phyloP scores from a whole-genome alignment of 1,140 invertebrate genomes.

The Drosophila melanogaster region Release_6_plus_ISO1_MT NT_033779.5:11068001-11068500 shows the following conservation, averaged over 20 bases:
- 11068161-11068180: too few species aligned
- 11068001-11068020: conserved; percentile 57
- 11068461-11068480: conserved; percentile 80
- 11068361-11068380: conserved; percentile 51
- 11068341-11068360: conserved; percentile 32
- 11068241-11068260: conserved; percentile 3
- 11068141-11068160: too few species aligned
- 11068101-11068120: too few species aligned
- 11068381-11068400: conserved; percentile 65
- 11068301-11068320: conserved; percentile 62
- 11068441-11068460: conserved; percentile 30
- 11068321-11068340: conserved; percentile 75
- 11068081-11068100: too few species aligned
- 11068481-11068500: conserved; percentile 74
- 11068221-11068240: conserved; percentile 14
- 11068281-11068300: conserved; percentile 61
- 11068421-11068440: conserved; percentile 13
- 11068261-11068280: conserved; percentile 30
- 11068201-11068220: neutral
- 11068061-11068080: neutral
- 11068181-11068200: too few species aligned
- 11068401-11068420: conserved; percentile 3
- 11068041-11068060: neutral
- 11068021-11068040: conserved; percentile 12
- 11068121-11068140: too few species aligned